Conservation (phyloP, 2,797 vertebrate genomes). For the Peromyscus attwateri region DNA sequence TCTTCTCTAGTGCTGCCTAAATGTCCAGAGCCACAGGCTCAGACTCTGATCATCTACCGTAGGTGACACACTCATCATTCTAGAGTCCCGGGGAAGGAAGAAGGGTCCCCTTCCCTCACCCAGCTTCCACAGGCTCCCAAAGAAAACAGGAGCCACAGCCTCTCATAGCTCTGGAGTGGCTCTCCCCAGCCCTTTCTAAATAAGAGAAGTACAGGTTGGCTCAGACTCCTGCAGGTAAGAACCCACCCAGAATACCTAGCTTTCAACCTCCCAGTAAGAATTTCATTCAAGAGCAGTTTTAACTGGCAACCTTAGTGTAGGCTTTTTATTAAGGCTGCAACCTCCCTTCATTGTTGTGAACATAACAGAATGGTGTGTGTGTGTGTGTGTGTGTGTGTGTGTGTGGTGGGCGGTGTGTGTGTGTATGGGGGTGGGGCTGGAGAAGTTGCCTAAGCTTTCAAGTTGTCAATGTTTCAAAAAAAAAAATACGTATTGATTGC, state of each 20-base stretch:
- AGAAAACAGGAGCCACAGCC: not conserved
- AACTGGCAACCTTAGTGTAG: not conserved
- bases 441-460: not conserved
- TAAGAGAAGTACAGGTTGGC: not conserved
- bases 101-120: not conserved
- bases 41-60: not conserved
- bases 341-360: conserved; percentile 2
- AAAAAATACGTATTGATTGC: not conserved
- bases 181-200: not conserved
- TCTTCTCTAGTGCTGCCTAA: not conserved
- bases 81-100: not conserved
- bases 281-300: not conserved
- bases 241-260: not conserved
- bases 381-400: no score
- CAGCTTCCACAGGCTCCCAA: not conserved
- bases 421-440: no score
- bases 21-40: not conserved
- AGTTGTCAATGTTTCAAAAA: not conserved
- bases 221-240: not conserved
- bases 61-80: no score
- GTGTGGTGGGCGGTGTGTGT: no score
- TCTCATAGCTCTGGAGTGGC: not conserved
- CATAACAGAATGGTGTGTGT: not conserved
- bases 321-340: not conserved
- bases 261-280: not conserved